Evolutionary conservation across 2,888 invertebrate genomes (phyloP).

Genomic region (Stenodema calcarata): DNA sequence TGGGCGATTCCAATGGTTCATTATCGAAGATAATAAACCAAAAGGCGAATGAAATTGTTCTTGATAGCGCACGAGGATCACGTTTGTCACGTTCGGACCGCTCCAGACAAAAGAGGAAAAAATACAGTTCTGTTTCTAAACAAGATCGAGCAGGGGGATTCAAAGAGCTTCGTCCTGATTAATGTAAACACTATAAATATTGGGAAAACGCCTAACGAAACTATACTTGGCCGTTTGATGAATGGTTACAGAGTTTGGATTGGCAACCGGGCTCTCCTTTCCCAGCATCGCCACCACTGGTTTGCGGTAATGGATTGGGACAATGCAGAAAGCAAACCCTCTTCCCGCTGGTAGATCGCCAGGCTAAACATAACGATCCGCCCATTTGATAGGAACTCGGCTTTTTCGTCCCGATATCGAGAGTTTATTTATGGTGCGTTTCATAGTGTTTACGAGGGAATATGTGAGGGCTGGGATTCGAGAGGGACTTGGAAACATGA

Average conservation of each 20-base stretch:
- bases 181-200: background rate
- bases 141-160: background rate
- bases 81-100: background rate
- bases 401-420: background rate
- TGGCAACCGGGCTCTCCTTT: background rate
- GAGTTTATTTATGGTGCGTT: background rate
- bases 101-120: background rate
- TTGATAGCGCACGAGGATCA: no score
- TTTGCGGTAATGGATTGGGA: constrained; percentile 15
- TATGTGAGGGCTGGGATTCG: background rate
- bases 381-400: background rate
- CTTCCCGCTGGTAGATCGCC: background rate
- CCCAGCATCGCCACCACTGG: background rate
- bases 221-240: constrained; percentile 18
- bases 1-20: no score
- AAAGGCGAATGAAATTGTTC: no score
- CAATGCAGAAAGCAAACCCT: background rate
- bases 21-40: no score
- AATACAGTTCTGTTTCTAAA: background rate
- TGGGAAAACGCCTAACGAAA: constrained; percentile 4
- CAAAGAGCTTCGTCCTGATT: background rate
- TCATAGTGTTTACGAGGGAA: background rate
- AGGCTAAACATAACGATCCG: constrained; percentile 3
- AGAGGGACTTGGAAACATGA: background rate
- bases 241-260: constrained; percentile 4